These are phyloP conservation scores for Plumapathes pennacea DNA, from an alignment of 92 coral and sea anemone genomes.

Conservation along the genomic window DNA sequence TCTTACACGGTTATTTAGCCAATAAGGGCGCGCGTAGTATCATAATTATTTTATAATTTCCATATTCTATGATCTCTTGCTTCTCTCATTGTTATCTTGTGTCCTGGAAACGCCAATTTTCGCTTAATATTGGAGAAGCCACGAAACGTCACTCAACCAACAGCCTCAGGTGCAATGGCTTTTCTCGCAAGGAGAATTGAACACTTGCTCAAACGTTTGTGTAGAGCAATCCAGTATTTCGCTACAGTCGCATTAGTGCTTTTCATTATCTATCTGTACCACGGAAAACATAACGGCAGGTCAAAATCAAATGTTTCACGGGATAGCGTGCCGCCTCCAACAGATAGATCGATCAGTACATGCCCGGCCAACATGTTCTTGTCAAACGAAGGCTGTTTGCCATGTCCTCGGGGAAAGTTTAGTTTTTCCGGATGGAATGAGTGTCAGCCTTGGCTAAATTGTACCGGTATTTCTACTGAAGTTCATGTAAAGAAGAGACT, in stretches of 20 bases:
- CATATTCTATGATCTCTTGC: too few relatives aligned
- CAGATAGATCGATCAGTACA: not conserved
- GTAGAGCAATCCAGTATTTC: not conserved
- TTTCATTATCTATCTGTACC: constrained; percentile 8
- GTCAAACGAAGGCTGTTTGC: constrained; percentile 2
- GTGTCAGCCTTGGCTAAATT: constrained; percentile 43
- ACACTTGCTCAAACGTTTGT: not conserved
- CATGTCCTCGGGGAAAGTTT: constrained; percentile 40
- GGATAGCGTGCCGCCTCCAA: not conserved
- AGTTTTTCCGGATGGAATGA: constrained; percentile 44
- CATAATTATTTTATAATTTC: too few relatives aligned
- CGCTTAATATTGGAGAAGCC: too few relatives aligned
- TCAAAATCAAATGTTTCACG: too few relatives aligned
- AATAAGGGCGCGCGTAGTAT: too few relatives aligned
- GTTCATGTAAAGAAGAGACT: constrained; percentile 13
- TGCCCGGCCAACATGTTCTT: constrained; percentile 1
- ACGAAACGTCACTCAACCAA: too few relatives aligned
- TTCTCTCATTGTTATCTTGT: too few relatives aligned
- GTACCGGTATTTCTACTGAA: constrained; percentile 27
- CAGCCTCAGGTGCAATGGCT: not conserved
- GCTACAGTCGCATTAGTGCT: constrained; percentile 2
- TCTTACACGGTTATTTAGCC: too few relatives aligned
- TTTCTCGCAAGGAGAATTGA: not conserved
- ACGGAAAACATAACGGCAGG: not conserved
- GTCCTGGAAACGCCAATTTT: too few relatives aligned